Conservation (phyloP, 1,140 invertebrate genomes). For the Hyles euphorbiae region DNA sequence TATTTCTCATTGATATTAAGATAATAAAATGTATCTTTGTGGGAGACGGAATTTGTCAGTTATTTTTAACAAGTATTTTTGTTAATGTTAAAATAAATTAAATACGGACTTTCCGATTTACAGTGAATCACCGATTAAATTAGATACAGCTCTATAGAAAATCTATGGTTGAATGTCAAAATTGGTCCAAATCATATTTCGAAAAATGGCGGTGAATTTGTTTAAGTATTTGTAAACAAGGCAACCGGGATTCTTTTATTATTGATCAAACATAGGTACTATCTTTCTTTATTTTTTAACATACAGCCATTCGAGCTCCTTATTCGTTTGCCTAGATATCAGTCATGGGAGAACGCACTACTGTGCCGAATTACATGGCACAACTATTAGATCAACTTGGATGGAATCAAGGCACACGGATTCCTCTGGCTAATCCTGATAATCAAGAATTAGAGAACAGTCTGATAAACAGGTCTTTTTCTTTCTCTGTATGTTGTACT, state of each 20-base stretch:
- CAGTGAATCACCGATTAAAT: too few relatives aligned
- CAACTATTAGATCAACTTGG: slow-evolving; percentile 81
- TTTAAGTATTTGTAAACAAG: slow-evolving; percentile 10
- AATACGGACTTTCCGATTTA: too few relatives aligned
- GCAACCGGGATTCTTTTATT: too few relatives aligned
- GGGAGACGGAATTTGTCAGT: too few relatives aligned
- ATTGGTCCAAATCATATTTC: slow-evolving; percentile 25
- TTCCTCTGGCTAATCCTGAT: slow-evolving; percentile 83
- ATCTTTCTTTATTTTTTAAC: too few relatives aligned
- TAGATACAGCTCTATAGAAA: too few relatives aligned
- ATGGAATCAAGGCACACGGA: slow-evolving; percentile 82
- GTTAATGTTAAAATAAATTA: too few relatives aligned
- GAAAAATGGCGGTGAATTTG: slow-evolving; percentile 30
- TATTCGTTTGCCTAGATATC: slow-evolving; percentile 1
- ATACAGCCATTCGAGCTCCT: too few relatives aligned
- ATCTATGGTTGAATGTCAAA: slow-evolving; percentile 13
- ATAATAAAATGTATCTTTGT: too few relatives aligned
- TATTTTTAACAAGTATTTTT: too few relatives aligned
- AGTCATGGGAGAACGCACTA: slow-evolving; percentile 36
- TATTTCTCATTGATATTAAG: too few relatives aligned
- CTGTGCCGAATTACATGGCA: slow-evolving; percentile 69
- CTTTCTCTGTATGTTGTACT: not conserved
- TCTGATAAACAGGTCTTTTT: slow-evolving; percentile 49
- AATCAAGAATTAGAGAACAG: slow-evolving; percentile 79
- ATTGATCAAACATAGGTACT: too few relatives aligned